These are phyloP conservation scores for Sebastes oblongus DNA, from an alignment of 2,797 vertebrate species.

Conservation along the genomic window DNA sequence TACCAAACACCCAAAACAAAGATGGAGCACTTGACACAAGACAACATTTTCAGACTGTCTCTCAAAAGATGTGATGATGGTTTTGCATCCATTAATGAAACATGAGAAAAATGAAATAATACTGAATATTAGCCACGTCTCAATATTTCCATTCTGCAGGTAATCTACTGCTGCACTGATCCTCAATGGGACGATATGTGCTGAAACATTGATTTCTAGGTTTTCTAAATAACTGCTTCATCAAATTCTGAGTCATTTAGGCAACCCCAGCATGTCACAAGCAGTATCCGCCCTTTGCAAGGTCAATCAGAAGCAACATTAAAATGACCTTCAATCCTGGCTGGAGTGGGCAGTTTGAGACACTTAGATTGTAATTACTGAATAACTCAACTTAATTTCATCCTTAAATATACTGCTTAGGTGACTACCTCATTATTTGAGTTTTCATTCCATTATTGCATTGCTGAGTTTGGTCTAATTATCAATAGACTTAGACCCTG, in stretches of 20 bases:
- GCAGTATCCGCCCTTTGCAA: not conserved
- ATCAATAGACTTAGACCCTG: not conserved
- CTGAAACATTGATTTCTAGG: not conserved
- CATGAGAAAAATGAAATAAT: not conserved
- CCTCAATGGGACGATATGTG: not conserved
- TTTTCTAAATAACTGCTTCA: not conserved
- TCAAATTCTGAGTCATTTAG: not conserved
- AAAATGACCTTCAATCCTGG: not conserved
- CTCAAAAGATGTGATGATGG: not conserved
- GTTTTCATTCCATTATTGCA: not conserved
- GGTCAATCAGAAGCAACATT: not conserved
- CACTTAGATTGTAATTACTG: not conserved
- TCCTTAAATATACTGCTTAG: not conserved
- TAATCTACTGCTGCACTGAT: not conserved
- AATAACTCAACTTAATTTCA: not conserved
- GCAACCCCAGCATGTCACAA: not conserved
- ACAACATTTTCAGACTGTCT: not conserved
- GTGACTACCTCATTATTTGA: not conserved
- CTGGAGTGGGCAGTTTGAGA: not conserved
- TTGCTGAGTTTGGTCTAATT: not conserved
- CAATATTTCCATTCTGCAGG: not conserved
- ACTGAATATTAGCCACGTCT: not conserved
- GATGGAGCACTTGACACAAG: not conserved
- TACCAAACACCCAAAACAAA: conserved; percentile 1
- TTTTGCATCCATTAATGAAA: not conserved